A percentile compares a stretch with the other conserved stretches of the same genome.
phyloP scores from a whole-genome alignment of 2,113 vertebrate species.

The Neodontobutis hainanensis region DNA sequence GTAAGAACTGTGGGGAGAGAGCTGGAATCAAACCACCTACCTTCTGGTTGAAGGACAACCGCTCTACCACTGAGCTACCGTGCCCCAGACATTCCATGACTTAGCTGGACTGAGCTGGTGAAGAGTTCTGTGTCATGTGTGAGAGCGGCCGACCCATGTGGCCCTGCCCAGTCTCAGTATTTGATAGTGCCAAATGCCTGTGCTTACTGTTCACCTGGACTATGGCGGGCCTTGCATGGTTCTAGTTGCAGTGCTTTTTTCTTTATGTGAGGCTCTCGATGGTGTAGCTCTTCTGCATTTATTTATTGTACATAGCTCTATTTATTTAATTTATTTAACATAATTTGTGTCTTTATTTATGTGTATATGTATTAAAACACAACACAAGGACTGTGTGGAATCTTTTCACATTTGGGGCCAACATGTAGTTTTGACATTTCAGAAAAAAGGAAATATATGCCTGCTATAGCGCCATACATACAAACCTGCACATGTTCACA shows the following conservation, averaged over 20 bases:
- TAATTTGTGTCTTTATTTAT: conserved; percentile 48
- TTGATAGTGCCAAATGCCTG: conserved; percentile 1
- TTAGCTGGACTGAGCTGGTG: background rate
- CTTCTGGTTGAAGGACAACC: no score
- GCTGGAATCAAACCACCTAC: no score
- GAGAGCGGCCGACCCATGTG: no score
- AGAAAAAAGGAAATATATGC: no score
- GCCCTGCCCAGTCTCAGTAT: background rate
- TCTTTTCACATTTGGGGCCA: conserved; percentile 33
- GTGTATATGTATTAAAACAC: conserved; percentile 58
- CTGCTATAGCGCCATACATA: background rate
- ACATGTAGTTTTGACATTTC: background rate
- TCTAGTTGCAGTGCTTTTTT: conserved; percentile 39
- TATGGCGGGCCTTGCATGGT: conserved; percentile 49
- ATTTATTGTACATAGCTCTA: conserved; percentile 61
- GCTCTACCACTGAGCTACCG: no score
- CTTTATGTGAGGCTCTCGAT: conserved; percentile 21
- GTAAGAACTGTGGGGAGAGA: no score
- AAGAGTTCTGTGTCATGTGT: background rate
- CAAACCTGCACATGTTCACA: conserved; percentile 6
- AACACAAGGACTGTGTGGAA: conserved; percentile 25
- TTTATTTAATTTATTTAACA: conserved; percentile 69
- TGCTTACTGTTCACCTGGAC: background rate
- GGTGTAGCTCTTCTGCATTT: conserved; percentile 34
- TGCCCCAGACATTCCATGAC: background rate